Base-by-base conservation (phyloP, 2,797 vertebrate genomes). In the Phalloptychus januarius region DNA sequence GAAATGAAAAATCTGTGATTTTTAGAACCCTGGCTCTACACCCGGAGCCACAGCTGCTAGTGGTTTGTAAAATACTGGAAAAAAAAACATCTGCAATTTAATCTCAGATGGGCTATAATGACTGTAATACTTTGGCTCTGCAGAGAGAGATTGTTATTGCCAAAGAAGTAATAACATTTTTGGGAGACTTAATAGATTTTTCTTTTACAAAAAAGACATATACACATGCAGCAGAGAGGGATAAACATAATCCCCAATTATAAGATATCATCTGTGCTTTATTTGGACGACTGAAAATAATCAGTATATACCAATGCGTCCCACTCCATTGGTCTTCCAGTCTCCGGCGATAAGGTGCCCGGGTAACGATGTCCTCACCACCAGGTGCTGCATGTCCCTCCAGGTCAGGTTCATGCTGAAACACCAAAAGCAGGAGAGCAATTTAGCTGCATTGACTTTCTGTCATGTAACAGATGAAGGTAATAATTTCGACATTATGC, bases 311-410 rank as follows among this genome's bases (percentile, higher is more conserved):
- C 98, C 98, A 96, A 97, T 96, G 81, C 98, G 97, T 52, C 97
- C 97, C 0, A 98, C 97, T 0, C 98, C 98, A 0, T 99, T 99
- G 86, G 96, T 97, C 87, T 94, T 94, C 98, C 98, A 99, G 92
- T 99, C 98, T 0, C 96, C 96, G 1, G 98, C 96, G 0, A 96
- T 98, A 83, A 99, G 97, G 88, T 96, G 96, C 18, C 95, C 94
- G 0, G 98, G 98, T 87, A 94, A 96, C 0, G 98, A 97, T 0
- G 97, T 98, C 90, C 94, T 96, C 48, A 99, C 97, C 56, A 99
- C 98, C 70, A 99, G 93, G 83, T 99, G 98, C 94, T 99, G 98
- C 97, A 99, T 99, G 92, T 99, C 98, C 75, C 98, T 96, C 98
- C 98, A 99, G 0, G 98, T 99, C 89, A 99, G 96, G 91, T 98